Evolutionary conservation across 64 coral and sea anemone genomes (phyloP).

Genomic region (Orbicella faveolata): DNA sequence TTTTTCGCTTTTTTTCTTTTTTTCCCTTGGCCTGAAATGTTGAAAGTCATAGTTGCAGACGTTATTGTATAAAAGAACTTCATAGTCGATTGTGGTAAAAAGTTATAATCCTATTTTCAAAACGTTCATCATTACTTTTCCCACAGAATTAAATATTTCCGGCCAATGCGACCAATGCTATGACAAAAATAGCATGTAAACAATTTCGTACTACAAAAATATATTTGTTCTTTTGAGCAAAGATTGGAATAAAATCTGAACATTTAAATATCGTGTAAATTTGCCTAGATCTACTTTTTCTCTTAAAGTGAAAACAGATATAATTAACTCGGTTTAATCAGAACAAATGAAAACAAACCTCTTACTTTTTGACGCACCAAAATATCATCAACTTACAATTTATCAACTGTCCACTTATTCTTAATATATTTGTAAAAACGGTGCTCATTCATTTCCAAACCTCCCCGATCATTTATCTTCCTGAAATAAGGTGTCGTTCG

Average conservation of each 20-base stretch:
- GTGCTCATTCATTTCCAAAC: no score
- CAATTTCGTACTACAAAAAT: conserved; percentile 19
- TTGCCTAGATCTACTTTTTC: neutral
- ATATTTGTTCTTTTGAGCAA: neutral
- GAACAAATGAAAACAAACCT: neutral
- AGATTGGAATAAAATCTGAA: neutral
- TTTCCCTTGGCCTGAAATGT: no score
- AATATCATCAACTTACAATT: neutral
- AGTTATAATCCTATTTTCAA: neutral
- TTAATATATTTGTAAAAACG: neutral
- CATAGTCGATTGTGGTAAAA: neutral
- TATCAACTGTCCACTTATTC: neutral
- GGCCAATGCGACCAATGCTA: neutral
- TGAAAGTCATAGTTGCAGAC: no score
- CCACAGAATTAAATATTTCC: conserved; percentile 15
- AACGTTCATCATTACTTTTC: neutral
- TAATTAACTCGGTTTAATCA: neutral
- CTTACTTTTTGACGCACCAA: neutral
- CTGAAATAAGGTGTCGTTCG: no score
- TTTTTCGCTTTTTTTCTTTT: no score
- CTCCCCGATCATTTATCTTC: no score
- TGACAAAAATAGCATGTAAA: neutral
- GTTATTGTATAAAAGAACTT: neutral
- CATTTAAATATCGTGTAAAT: conserved; percentile 12
- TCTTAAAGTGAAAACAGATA: neutral